phyloP scores from a whole-genome alignment of 2,888 invertebrate species.

The Drosophila robusta region DNA sequence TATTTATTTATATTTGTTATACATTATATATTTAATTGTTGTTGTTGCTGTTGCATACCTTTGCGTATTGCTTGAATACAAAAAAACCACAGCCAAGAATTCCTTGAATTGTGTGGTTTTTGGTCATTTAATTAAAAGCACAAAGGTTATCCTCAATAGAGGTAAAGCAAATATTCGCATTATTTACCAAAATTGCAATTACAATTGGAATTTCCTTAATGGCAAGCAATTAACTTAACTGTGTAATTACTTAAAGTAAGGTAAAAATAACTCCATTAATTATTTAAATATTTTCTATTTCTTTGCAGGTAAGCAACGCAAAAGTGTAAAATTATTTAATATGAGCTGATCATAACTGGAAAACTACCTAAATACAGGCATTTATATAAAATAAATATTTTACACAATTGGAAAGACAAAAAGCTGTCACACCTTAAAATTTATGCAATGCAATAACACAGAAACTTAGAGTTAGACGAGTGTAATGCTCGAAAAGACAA shows the following conservation, averaged over 20 bases:
- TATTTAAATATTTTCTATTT: slow-evolving; percentile 3
- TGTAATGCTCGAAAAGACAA: neutral
- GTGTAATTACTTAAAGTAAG: neutral
- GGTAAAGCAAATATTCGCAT: neutral
- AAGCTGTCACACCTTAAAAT: neutral
- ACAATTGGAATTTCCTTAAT: neutral
- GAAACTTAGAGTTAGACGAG: no score
- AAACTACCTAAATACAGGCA: slow-evolving; percentile 17
- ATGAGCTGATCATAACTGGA: neutral
- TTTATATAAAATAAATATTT: slow-evolving; percentile 19
- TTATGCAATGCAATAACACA: neutral
- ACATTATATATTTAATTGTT: neutral
- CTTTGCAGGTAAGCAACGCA: slow-evolving; percentile 36
- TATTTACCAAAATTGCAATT: neutral
- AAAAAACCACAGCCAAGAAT: neutral
- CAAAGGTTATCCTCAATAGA: neutral
- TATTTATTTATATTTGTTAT: no score
- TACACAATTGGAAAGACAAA: slow-evolving; percentile 2
- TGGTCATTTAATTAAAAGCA: slow-evolving; percentile 28
- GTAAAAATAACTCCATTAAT: slow-evolving; percentile 1
- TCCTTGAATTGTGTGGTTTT: slow-evolving; percentile 18
- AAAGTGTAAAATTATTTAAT: neutral
- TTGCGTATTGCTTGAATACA: neutral
- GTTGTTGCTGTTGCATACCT: neutral
- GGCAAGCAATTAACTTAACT: neutral